Base-by-base conservation (phyloP, 2,888 invertebrate species). In the Sinhomidia bicolor region DNA sequence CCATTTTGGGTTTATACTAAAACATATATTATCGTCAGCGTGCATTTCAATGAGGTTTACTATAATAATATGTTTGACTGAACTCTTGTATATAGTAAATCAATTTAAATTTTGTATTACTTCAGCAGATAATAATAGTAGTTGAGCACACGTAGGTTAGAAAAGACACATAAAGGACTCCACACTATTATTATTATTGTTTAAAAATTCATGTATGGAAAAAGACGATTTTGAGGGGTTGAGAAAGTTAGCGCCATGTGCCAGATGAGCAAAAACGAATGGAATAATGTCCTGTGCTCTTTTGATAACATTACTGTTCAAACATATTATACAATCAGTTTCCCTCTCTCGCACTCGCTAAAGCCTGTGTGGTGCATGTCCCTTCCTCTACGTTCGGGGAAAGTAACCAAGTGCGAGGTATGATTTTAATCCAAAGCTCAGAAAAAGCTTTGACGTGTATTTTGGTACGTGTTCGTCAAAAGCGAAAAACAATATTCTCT, bases 201-300 rank as follows among this genome's bases (percentile, higher is more conserved):
- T n/a, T n/a, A n/a, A n/a, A n/a, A n/a, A n/a, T n/a, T n/a, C n/a
- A n/a, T n/a, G n/a, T n/a, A n/a, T 68, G 62, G 12, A 29, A 29
- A 32, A 62, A 14, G n/a, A n/a, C n/a, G n/a, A n/a, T n/a, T n/a
- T n/a, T n/a, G 74, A 80, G 80, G 62, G 74, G 81, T 68, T 86
- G 74, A 74, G 74, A n/a, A n/a, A n/a, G n/a, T n/a, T n/a, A n/a
- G n/a, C n/a, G 60, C 80, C 74, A 86, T 68, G 51, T 86, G 86
- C 47, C 54, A 81, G 81, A 86, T 86, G 86, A 86, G 80, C 81
- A 80, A 71, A n/a, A n/a, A n/a, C n/a, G 80, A 86, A 86, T 74
- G 54, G 29, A 71, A 80, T 86, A 47, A 71, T 71, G 71, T 51
- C 10, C 47, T n/a, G n/a, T n/a, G n/a, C 10, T 76, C 47, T 85